A percentile compares a stretch with the other conserved stretches of the same genome.
Conservation (phyloP, 2,888 invertebrate species). For the Lasioglossum malachurum region DNA sequence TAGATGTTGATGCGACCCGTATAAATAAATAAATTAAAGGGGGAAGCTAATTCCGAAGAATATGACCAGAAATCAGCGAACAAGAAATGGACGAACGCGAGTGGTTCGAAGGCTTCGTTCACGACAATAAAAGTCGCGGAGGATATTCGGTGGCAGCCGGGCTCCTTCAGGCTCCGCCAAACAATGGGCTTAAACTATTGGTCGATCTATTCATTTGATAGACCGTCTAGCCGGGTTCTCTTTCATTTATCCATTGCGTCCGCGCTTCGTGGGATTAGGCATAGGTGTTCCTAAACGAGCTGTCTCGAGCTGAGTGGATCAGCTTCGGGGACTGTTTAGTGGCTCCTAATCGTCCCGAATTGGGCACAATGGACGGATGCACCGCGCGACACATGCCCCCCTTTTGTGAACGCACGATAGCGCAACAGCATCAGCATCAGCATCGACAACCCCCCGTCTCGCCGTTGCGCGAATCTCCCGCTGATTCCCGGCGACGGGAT, state of each 20-base stretch:
- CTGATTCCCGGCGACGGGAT: constrained; percentile 63
- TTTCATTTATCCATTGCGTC: constrained; percentile 73
- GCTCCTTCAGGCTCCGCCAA: constrained; percentile 40
- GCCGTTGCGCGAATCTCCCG: constrained; percentile 37
- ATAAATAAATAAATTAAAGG: too few species aligned
- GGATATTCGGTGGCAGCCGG: constrained; percentile 16
- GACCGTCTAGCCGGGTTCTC: constrained; percentile 31
- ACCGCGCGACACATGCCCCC: constrained; percentile 71
- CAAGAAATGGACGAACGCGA: background rate
- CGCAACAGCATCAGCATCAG: constrained; percentile 40
- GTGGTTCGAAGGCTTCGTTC: background rate
- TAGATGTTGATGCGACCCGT: too few species aligned
- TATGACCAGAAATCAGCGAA: background rate
- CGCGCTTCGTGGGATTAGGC: constrained; percentile 75
- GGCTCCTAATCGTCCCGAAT: constrained; percentile 75
- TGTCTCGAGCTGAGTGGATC: constrained; percentile 72
- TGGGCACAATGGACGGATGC: constrained; percentile 69
- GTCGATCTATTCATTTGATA: constrained; percentile 49
- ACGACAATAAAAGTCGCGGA: background rate
- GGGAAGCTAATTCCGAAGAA: too few species aligned
- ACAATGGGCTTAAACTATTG: constrained; percentile 58
- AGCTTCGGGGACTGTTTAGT: constrained; percentile 70
- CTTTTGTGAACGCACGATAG: constrained; percentile 67
- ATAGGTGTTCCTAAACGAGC: constrained; percentile 70
- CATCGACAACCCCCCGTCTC: background rate